Evolutionary conservation across 64 coral and sea anemone species (phyloP).

Genomic region (Astreopora myriophthalma): DNA sequence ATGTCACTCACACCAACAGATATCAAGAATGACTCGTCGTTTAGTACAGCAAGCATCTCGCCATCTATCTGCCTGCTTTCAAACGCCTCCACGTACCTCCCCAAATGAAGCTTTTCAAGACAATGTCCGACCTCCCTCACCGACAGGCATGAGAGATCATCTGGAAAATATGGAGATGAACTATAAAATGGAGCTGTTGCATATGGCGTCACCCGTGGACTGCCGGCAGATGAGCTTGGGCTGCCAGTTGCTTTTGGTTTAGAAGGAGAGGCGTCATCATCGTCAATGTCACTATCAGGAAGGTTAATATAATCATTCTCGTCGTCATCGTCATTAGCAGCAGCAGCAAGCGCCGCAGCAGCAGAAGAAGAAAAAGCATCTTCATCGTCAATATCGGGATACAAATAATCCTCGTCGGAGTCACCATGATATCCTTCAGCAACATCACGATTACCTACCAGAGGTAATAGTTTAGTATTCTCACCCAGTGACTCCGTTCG

Average conservation of each 20-base stretch:
- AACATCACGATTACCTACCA: background rate
- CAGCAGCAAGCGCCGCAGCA: no score
- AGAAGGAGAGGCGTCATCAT: no score
- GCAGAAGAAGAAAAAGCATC: background rate
- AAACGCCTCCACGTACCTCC: slow-evolving; percentile 54
- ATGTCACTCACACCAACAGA: slow-evolving; percentile 52
- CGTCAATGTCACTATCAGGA: no score
- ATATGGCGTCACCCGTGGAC: no score
- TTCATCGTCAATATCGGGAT: background rate
- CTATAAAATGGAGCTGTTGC: background rate
- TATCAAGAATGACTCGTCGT: slow-evolving; percentile 49
- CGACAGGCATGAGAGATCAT: background rate
- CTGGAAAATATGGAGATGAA: background rate
- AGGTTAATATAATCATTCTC: no score
- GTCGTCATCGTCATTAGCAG: no score
- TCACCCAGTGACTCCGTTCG: background rate
- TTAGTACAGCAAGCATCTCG: slow-evolving; percentile 56
- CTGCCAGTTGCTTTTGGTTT: no score
- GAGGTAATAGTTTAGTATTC: background rate
- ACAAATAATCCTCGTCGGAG: background rate
- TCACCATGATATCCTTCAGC: background rate
- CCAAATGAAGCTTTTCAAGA: slow-evolving; percentile 62
- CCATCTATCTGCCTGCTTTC: slow-evolving; percentile 75
- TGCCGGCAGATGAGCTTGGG: no score
- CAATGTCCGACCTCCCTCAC: slow-evolving; percentile 62